Base-by-base conservation (phyloP, 2,113 vertebrate genomes). In the Periophthalmus modestus region DNA sequence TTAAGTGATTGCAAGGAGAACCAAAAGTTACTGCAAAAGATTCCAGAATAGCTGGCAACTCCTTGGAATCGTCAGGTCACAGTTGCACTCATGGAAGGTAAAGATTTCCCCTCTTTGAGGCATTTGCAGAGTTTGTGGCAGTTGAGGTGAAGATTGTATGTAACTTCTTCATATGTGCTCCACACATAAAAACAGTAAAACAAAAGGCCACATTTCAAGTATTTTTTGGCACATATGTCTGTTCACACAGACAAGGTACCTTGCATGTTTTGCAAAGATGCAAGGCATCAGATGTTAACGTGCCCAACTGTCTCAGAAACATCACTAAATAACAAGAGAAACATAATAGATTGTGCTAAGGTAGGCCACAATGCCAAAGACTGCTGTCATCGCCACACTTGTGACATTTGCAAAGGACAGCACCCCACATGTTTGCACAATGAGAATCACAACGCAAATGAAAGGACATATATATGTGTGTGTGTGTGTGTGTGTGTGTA, bases 31-130 rank as follows among this genome's bases (percentile, higher is more conserved):
- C 18, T 52, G 48, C 16, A 52, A 19, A 52, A 52, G 16, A 66
- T 58, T 36, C 66, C 71, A 34, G 77, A 79, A 4, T 58, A 71
- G 57, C 16, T 23, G 1, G 46, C 57, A 62, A 57, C 58, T 0
- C 19, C 23, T 2, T 78, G 76, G 71, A 78, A 78, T 5, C 1
- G 23, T 7, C 34, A 46, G 18, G 66, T 78, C 5, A 73, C 33
- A 13, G 62, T 68, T 21, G 19, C 16, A 11, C n/a, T 78, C 14
- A 48, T 47, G 23, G 57, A 69, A 50, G 62, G 11, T 18, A 73
- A 73, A 4, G 13, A 12, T 62, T 78, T 68, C 21, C 33, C 65
- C 7, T 19, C 4, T 68, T 72, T 1, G 7, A 14, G 7, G 65
- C 61, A 10, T 69, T 78, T 48, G 11, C 66, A 19, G n/a, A 57